Evolutionary conservation across 2,888 invertebrate genomes (phyloP).

Genomic region (Sinelater perroti): DNA sequence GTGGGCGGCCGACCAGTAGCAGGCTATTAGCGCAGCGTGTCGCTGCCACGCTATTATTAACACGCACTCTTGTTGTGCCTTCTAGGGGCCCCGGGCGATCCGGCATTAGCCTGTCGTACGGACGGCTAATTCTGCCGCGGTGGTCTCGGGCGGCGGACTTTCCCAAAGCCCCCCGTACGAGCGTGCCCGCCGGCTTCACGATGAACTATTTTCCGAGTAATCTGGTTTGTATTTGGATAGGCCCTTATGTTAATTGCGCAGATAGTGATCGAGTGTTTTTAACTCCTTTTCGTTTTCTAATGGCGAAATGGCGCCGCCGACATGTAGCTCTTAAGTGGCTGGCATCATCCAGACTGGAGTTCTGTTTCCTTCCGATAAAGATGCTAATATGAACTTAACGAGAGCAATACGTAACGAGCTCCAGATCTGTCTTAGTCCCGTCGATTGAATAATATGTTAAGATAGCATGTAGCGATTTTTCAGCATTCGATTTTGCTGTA

Average conservation of each 20-base stretch:
- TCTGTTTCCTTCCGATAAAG: constrained; percentile 20
- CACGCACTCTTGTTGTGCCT: constrained; percentile 32
- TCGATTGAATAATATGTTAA: too few species aligned
- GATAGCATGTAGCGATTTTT: too few species aligned
- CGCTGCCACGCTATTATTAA: constrained; percentile 37
- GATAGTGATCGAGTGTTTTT: constrained; percentile 40
- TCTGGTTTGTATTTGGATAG: constrained; percentile 21
- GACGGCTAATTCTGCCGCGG: too few species aligned
- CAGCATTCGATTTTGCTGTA: too few species aligned
- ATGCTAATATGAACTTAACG: too few species aligned
- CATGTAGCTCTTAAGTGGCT: constrained; percentile 28
- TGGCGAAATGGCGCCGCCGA: constrained; percentile 38
- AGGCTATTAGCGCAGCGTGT: constrained; percentile 36
- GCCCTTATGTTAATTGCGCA: constrained; percentile 31
- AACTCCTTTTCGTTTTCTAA: constrained; percentile 37
- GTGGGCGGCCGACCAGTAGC: constrained; percentile 39
- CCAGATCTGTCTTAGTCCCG: too few species aligned
- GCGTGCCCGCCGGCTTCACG: too few species aligned
- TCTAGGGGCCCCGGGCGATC: constrained; percentile 13
- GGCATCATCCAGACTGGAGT: constrained; percentile 23
- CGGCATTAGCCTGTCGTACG: constrained; percentile 19
- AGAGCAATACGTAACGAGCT: too few species aligned
- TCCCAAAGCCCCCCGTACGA: too few species aligned
- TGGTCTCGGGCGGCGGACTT: too few species aligned
- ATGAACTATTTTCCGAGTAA: constrained; percentile 11